Percentiles rank a stretch among this genome's conserved stretches.
phyloP scores from a whole-genome alignment of 2,113 vertebrate species.

The zebrafish (Danio rerio) region GRCz12tu NC_133188.1:19100001-19100500 shows the following conservation, averaged over 20 bases:
- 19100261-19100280: conserved; percentile 22
- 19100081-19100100: background rate
- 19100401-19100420: conserved; percentile 27
- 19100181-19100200: background rate
- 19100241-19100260: conserved; percentile 3
- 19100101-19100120: background rate
- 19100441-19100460: conserved; percentile 30
- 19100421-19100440: conserved; percentile 31
- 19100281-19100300: conserved; percentile 12
- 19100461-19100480: conserved; percentile 18
- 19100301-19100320: conserved; percentile 15
- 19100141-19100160: background rate
- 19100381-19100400: conserved; percentile 31
- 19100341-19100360: conserved; percentile 1
- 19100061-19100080: too few species aligned
- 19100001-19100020: too few species aligned
- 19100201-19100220: background rate
- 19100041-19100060: too few species aligned
- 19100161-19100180: background rate
- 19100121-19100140: background rate
- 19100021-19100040: too few species aligned
- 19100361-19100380: conserved; percentile 1
- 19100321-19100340: conserved; percentile 38
- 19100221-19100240: background rate
- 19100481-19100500: conserved; percentile 65